Conservation (phyloP, 2,888 invertebrate species). For the Drosophila buzzatii region DNA sequence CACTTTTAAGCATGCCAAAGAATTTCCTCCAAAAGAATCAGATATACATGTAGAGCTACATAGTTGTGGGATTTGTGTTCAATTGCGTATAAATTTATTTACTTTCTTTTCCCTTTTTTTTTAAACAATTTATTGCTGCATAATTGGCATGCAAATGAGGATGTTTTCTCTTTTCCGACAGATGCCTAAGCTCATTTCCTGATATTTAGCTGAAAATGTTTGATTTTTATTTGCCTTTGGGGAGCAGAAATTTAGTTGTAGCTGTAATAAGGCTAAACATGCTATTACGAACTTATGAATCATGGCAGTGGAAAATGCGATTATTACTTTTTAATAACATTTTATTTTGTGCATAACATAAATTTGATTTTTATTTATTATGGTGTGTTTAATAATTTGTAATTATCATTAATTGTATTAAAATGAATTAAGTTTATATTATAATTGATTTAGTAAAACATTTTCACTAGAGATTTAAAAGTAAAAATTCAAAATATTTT, state of each 20-base stretch:
- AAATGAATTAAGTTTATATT: too few species aligned
- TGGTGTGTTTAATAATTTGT: too few species aligned
- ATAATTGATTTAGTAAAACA: too few species aligned
- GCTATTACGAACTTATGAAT: background rate
- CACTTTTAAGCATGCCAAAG: background rate
- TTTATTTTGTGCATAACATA: too few species aligned
- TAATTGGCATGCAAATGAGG: slow-evolving; percentile 7
- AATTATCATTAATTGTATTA: too few species aligned
- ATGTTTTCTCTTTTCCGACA: background rate
- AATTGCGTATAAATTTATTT: background rate
- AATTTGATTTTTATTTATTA: too few species aligned
- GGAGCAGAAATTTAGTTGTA: background rate
- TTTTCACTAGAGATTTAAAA: too few species aligned
- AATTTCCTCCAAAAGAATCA: background rate
- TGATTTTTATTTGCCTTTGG: background rate
- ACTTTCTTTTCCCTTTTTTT: background rate
- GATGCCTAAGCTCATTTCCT: slow-evolving; percentile 1
- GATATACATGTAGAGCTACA: background rate
- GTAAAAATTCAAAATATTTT: too few species aligned
- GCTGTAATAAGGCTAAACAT: background rate
- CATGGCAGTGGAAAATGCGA: background rate
- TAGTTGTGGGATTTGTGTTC: background rate
- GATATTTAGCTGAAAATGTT: background rate
- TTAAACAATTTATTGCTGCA: background rate
- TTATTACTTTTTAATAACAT: background rate